Percentiles rank a stretch among this genome's conserved stretches.
These are phyloP conservation scores for Onychostruthus taczanowskii DNA, from an alignment of 2,113 vertebrate genomes.

Conservation along the genomic window DNA sequence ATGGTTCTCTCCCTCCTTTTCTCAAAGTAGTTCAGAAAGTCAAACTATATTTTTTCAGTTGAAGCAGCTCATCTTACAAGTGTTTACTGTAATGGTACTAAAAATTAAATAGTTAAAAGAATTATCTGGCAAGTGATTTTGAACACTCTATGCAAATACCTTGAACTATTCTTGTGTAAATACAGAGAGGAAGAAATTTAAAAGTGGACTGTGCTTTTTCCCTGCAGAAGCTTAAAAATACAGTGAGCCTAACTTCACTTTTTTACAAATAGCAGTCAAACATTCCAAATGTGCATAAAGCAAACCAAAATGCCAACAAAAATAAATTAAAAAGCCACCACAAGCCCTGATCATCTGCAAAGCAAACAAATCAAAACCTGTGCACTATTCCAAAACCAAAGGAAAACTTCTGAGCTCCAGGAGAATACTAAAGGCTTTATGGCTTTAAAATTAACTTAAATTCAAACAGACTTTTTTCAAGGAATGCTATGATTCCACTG, in stretches of 20 bases:
- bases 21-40: neutral
- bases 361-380: neutral
- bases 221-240: neutral
- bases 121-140: neutral
- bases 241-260: neutral
- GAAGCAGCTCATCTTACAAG: neutral
- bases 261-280: neutral
- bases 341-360: neutral
- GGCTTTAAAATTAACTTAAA: neutral
- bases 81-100: neutral
- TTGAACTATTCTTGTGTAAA: neutral
- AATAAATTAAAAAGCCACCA: neutral
- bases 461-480: neutral
- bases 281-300: neutral
- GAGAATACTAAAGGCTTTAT: neutral
- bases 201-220: neutral
- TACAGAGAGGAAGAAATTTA: neutral
- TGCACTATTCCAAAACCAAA: neutral
- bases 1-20: neutral
- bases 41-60: neutral
- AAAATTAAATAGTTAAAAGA: neutral
- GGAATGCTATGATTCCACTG: neutral
- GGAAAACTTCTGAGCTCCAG: neutral
- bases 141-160: neutral
- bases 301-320: neutral